Base-by-base conservation (phyloP, 1,140 invertebrate species). In the Drosophila nannoptera region DNA sequence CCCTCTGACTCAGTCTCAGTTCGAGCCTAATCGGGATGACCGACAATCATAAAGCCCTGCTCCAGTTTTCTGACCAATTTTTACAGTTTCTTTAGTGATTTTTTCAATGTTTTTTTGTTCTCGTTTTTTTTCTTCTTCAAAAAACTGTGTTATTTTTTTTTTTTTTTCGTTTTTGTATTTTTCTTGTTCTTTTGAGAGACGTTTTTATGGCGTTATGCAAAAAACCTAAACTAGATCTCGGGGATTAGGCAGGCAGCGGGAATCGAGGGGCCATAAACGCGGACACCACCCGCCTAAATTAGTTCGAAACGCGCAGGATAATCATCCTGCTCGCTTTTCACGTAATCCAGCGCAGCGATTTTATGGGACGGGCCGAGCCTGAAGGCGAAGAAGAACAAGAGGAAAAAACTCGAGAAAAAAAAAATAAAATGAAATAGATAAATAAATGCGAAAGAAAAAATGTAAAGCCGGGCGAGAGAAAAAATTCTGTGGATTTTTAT, bases 51-150 rank as follows among this genome's bases (percentile, higher is more conserved):
- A 72, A 66, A 42, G 31, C 38, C 12, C 16, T 73, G 87, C 80
- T 87, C 82, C 55, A 87, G 73, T 88, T 87, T 69, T 5, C 59
- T 80, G 70, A 86, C 81, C 81, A 86, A 48, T 72, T 86, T 86
- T 75, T 87, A 81, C 65, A 67, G 71, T 49, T 38, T 36, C 67
- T 54, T 42, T 53, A 61, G 42, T 62, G 54, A 54, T 73, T 58
- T 61, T 46, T 69, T 40, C 16, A 22, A 35, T 7, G 53, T 78
- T 83, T 78, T 78, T 74, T 84, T 75, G 72, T 72, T 72, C 50
- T 32, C 60, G 22, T 43, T 14, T 43, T 49, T 49, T 45, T 49
- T 49, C 31, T 11, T 31, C 22, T 32, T n/a, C 11, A 22, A 16
- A 35, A 38, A 54, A n/a, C 8, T 69, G 8, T 43, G 7, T n/a